These are phyloP conservation scores for Aphelenchoides bicaudatus DNA, from an alignment of 2,888 invertebrate genomes.

Conservation along the genomic window DNA sequence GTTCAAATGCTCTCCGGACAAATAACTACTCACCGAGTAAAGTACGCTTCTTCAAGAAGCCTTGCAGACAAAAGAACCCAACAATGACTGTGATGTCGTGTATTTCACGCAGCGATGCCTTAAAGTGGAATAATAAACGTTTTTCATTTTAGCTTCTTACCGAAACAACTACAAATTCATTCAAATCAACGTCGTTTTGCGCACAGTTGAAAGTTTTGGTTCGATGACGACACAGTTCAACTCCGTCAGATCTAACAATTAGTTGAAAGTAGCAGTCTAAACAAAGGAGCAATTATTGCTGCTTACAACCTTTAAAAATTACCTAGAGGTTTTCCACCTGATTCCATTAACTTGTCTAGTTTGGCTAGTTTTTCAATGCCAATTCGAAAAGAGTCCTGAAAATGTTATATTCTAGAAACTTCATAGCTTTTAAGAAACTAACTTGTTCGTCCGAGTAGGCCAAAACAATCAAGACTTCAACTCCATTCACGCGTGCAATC, in stretches of 20 bases:
- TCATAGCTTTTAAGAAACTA: background rate
- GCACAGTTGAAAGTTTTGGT: constrained; percentile 9
- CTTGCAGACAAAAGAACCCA: constrained; percentile 12
- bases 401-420: background rate
- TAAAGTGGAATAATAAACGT: background rate
- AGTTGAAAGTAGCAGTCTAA: constrained; percentile 19
- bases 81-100: constrained; percentile 19
- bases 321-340: constrained; percentile 8
- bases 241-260: constrained; percentile 7
- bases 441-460: constrained; percentile 13
- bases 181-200: background rate
- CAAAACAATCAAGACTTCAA: constrained; percentile 4
- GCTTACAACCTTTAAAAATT: background rate
- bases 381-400: background rate
- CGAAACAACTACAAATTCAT: constrained; percentile 10
- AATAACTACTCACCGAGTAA: no score
- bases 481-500: background rate
- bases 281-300: background rate
- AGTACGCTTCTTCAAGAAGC: constrained; percentile 19
- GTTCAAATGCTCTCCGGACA: no score
- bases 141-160: background rate
- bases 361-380: constrained; percentile 12
- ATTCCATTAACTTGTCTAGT: background rate
- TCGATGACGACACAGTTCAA: constrained; percentile 14
- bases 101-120: constrained; percentile 9